phyloP scores from a whole-genome alignment of 2,113 vertebrate genomes.

The Colossoma macropomum region DNA sequence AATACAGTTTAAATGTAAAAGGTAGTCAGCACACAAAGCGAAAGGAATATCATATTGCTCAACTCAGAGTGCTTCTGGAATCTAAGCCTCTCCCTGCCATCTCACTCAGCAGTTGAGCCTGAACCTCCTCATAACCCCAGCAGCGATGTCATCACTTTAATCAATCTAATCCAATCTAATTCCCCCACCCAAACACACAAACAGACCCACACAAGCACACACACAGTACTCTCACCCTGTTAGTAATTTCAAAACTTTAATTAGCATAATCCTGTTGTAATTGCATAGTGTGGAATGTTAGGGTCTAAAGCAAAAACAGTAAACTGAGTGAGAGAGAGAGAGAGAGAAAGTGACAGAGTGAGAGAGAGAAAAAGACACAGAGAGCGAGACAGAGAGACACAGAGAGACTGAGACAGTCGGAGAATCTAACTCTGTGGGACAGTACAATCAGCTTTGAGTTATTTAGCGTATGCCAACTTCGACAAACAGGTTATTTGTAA shows the following conservation, averaged over 20 bases:
- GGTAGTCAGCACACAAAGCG: background rate
- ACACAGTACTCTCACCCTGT: background rate
- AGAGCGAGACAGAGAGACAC: background rate
- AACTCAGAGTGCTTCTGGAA: slow-evolving; percentile 25
- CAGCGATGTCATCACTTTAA: slow-evolving; percentile 55
- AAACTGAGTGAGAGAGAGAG: background rate
- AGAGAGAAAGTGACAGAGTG: background rate
- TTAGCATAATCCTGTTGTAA: slow-evolving; percentile 47
- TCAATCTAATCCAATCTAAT: slow-evolving; percentile 43
- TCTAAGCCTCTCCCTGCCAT: slow-evolving; percentile 4
- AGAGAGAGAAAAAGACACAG: background rate
- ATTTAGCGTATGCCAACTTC: background rate
- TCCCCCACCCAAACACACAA: slow-evolving; percentile 20
- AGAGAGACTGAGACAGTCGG: background rate
- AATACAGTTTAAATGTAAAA: background rate
- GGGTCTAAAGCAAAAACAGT: background rate
- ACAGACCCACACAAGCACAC: slow-evolving; percentile 2
- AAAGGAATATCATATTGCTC: background rate
- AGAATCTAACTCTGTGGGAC: background rate
- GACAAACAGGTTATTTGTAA: background rate
- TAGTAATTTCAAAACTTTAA: slow-evolving; percentile 41
- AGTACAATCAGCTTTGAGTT: background rate
- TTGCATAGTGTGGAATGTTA: slow-evolving; percentile 40
- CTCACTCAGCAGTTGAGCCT: slow-evolving; percentile 39
- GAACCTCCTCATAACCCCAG: slow-evolving; percentile 34